Evolutionary conservation across 2,113 vertebrate species (phyloP).

Genomic region (Lynx canadensis): DNA sequence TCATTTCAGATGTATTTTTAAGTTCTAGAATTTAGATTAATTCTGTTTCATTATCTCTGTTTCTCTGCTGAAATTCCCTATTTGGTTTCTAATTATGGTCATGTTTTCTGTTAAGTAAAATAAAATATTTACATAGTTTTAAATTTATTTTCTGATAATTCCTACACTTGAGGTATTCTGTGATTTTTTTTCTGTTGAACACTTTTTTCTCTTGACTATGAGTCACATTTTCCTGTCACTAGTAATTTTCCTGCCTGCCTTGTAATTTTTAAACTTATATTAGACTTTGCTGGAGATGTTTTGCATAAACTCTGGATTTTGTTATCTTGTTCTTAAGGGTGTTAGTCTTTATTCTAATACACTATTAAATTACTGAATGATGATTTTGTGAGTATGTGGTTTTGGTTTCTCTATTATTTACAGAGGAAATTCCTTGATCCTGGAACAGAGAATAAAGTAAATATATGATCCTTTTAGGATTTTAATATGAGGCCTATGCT

Average conservation of each 20-base stretch:
- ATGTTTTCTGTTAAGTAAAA: constrained; percentile 14
- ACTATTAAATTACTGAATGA: neutral
- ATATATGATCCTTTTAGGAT: neutral
- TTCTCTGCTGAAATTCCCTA: neutral
- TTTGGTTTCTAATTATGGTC: constrained; percentile 4
- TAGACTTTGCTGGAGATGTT: neutral
- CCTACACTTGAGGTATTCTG: neutral
- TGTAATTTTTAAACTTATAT: neutral
- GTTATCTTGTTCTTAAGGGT: neutral
- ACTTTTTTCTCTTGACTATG: neutral
- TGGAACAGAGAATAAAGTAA: neutral
- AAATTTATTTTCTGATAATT: neutral
- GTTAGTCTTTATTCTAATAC: neutral
- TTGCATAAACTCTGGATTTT: neutral
- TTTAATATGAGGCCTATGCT: neutral
- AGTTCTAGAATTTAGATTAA: neutral
- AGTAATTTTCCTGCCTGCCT: neutral
- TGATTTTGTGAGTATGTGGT: neutral
- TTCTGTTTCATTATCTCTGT: neutral
- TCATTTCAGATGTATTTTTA: neutral
- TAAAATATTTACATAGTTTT: neutral
- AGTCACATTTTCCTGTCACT: neutral
- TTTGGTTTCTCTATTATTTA: neutral
- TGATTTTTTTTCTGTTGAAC: neutral
- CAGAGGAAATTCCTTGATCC: neutral